Evolutionary conservation across 2,113 vertebrate species (phyloP), one percentile per base, ranked within the genome.

Genomic region (Eudorcas thomsonii): DNA sequence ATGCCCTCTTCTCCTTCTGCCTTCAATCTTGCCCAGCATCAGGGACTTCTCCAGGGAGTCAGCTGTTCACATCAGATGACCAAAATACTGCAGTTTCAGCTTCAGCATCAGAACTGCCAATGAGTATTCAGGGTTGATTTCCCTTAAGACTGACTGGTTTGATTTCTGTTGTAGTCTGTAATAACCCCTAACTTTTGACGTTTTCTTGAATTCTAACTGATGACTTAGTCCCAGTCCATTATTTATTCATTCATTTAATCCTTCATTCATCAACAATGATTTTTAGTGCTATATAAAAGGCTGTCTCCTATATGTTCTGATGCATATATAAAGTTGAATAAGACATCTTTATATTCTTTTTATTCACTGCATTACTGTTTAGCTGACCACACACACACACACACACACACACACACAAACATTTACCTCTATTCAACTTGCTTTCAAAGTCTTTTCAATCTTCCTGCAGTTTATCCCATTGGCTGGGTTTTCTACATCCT

Each of bases 211-310:
- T 93, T 90, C 14, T 95, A 93, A 91, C 88, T 85, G 78, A 91
- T 90, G 80, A 33, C 86, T 93, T 93, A 74, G 36, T 93, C 52
- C 78, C 78, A 93, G 17, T 23, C 88, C 52, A 84, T 96, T 96
- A 93, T 96, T 88, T 96, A 88, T 94, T 88, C 78, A 93, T 83
- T 97, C 86, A 96, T 91, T 97, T 96, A 96, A 97, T 97, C 43
- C 74, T 83, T 81, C 84, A 94, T 96, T 97, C 74, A 96, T 95
- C 98, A 98, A 90, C 60, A 88, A 57, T 96, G 89, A 95, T 87
- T 96, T 98, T 98, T 94, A 97, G 89, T 90, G 77, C 77, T 94
- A 21, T 91, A 6, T 93, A 91, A 91, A 95, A 93, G 93, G 71
- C 33, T 92, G 85, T 48, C 50, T 81, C 54, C 43, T 93, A 1